Evolutionary conservation across 1,140 invertebrate genomes (phyloP).

Genomic region (Drosophila tsacasi): DNA sequence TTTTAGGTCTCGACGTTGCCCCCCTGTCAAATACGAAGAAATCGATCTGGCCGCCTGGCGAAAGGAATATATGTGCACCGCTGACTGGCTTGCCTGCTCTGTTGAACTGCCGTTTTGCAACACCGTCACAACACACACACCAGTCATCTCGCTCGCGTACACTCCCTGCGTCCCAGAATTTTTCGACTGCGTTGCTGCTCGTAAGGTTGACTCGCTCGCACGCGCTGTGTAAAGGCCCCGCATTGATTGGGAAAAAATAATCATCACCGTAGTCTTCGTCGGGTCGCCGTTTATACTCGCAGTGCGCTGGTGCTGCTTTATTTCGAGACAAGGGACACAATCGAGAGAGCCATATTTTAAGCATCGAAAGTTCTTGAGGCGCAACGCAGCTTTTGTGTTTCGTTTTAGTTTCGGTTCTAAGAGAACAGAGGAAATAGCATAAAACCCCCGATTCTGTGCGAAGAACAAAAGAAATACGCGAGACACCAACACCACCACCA

Average conservation of each 20-base stretch:
- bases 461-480: slow-evolving; percentile 75
- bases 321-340: slow-evolving; percentile 77
- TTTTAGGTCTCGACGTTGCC: slow-evolving; percentile 43
- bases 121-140: slow-evolving; percentile 43
- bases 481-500: slow-evolving; percentile 72
- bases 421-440: slow-evolving; percentile 18
- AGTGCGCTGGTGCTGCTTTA: slow-evolving; percentile 71
- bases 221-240: slow-evolving; percentile 16
- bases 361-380: slow-evolving; percentile 55
- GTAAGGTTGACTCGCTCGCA: slow-evolving; percentile 32
- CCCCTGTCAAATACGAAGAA: slow-evolving; percentile 33
- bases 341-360: slow-evolving; percentile 67
- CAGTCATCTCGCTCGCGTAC: slow-evolving; percentile 42
- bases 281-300: slow-evolving; percentile 78
- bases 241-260: slow-evolving; percentile 63
- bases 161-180: slow-evolving; percentile 2
- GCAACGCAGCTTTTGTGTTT: slow-evolving; percentile 76
- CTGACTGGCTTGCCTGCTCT: slow-evolving; percentile 45
- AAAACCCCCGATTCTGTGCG: slow-evolving; percentile 58
- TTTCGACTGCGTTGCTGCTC: slow-evolving; percentile 35
- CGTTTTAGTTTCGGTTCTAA: slow-evolving; percentile 60
- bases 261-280: slow-evolving; percentile 76
- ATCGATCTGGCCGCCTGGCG: slow-evolving; percentile 60
- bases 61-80: slow-evolving; percentile 18
- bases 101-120: slow-evolving; percentile 56